Evolutionary conservation across 1,140 invertebrate species (phyloP).

Genomic region (Diabrotica virgifera): DNA sequence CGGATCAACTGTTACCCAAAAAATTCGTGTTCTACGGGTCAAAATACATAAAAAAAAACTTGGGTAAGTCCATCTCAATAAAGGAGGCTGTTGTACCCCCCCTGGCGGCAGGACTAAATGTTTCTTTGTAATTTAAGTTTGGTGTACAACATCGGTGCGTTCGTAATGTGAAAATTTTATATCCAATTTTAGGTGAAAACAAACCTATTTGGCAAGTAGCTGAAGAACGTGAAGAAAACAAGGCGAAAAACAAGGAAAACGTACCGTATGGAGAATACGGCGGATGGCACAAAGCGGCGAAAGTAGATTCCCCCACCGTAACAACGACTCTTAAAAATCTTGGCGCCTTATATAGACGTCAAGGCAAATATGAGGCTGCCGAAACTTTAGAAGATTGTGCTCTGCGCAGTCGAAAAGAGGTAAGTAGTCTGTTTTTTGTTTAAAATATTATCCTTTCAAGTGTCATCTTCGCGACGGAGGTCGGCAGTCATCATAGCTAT

Average conservation of each 20-base stretch:
- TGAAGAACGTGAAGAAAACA: conserved; percentile 95
- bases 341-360: conserved; percentile 92
- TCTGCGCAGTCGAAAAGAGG: conserved; percentile 89
- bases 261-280: conserved; percentile 92
- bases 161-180: not conserved
- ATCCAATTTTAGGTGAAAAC: conserved; percentile 73
- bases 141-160: too few relatives aligned
- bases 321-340: conserved; percentile 97
- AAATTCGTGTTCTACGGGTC: too few relatives aligned
- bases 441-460: conserved; percentile 47
- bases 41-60: too few relatives aligned
- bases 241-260: conserved; percentile 87
- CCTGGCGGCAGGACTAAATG: too few relatives aligned
- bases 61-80: too few relatives aligned
- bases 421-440: conserved; percentile 43
- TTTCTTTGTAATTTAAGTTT: too few relatives aligned
- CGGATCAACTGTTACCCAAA: too few relatives aligned
- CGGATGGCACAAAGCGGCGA: conserved; percentile 98
- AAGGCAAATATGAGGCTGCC: conserved; percentile 98
- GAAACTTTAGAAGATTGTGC: conserved; percentile 98
- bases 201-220: conserved; percentile 99
- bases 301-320: conserved; percentile 96
- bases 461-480: too few relatives aligned
- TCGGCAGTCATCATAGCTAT: too few relatives aligned
- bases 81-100: too few relatives aligned